These are phyloP conservation scores for Pogonomyrmex californicus DNA, from an alignment of 1,140 invertebrate species.

Conservation along the genomic window DNA sequence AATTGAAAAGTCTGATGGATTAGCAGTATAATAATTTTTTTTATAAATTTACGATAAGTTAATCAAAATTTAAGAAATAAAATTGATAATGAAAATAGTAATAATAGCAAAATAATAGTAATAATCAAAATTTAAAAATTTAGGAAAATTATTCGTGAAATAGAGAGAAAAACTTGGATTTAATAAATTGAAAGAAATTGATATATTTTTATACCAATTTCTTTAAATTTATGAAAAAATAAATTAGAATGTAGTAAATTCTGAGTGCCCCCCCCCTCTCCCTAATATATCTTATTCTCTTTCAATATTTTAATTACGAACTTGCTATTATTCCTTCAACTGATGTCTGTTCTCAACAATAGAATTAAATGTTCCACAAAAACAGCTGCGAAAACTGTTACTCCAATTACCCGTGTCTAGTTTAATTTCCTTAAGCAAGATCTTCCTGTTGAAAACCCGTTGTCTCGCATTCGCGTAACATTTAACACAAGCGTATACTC, in stretches of 20 bases:
- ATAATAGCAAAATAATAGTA: not conserved
- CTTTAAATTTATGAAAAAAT: not conserved
- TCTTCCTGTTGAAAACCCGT: slow-evolving; percentile 9
- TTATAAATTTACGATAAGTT: not conserved
- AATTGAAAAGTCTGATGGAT: not conserved
- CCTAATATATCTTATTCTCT: not conserved
- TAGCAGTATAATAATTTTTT: not conserved
- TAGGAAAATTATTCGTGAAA: not conserved
- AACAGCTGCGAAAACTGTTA: slow-evolving; percentile 38
- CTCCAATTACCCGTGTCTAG: slow-evolving; percentile 47
- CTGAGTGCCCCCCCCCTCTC: too few relatives aligned
- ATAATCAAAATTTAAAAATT: not conserved
- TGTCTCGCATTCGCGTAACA: slow-evolving; percentile 11
- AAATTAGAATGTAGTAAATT: not conserved
- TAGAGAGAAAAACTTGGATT: not conserved
- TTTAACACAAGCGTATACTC: not conserved
- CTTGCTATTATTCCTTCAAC: not conserved
- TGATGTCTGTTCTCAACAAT: slow-evolving; percentile 35
- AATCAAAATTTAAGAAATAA: not conserved
- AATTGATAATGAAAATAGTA: not conserved
- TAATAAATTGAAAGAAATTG: too few relatives aligned
- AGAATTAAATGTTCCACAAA: slow-evolving; percentile 13
- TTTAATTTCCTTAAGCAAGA: slow-evolving; percentile 55
- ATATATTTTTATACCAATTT: not conserved
- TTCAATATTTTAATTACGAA: slow-evolving; percentile 23